Percentiles rank a stretch among this genome's conserved stretches.
phyloP scores from a whole-genome alignment of 1,140 invertebrate genomes.

The Pseudomyrmex sp. region DNA sequence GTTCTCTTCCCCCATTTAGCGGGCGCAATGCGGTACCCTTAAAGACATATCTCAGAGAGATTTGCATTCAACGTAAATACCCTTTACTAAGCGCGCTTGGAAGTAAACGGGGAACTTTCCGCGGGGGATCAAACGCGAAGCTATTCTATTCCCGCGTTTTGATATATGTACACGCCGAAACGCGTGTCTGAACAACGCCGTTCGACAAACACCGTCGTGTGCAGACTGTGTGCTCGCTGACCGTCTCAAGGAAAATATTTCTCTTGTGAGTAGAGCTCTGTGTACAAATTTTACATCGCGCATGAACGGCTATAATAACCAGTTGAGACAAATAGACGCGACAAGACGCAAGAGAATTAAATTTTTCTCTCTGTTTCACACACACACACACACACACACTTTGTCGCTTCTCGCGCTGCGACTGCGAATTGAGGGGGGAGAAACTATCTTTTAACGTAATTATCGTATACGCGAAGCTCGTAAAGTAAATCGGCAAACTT shows the following conservation, averaged over 20 bases:
- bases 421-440: not conserved
- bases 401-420: not conserved
- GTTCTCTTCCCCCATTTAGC: conserved; percentile 23
- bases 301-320: conserved; percentile 24
- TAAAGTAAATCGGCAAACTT: conserved; percentile 7
- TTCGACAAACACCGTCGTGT: conserved; percentile 38
- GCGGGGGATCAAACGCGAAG: conserved; percentile 39
- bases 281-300: conserved; percentile 46
- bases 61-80: conserved; percentile 55
- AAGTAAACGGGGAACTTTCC: conserved; percentile 42
- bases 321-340: conserved; percentile 28
- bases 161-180: conserved; percentile 10
- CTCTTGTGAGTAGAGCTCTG: conserved; percentile 46
- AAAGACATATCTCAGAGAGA: conserved; percentile 44
- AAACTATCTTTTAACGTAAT: no score
- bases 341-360: conserved; percentile 2
- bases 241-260: conserved; percentile 53
- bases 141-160: conserved; percentile 54
- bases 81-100: not conserved
- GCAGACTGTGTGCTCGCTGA: conserved; percentile 21
- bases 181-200: no score
- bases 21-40: conserved; percentile 5
- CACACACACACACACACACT: no score
- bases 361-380: not conserved
- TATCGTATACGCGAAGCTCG: not conserved